phyloP scores from a whole-genome alignment of 2,888 invertebrate species.

The Trachelus stipa region DNA sequence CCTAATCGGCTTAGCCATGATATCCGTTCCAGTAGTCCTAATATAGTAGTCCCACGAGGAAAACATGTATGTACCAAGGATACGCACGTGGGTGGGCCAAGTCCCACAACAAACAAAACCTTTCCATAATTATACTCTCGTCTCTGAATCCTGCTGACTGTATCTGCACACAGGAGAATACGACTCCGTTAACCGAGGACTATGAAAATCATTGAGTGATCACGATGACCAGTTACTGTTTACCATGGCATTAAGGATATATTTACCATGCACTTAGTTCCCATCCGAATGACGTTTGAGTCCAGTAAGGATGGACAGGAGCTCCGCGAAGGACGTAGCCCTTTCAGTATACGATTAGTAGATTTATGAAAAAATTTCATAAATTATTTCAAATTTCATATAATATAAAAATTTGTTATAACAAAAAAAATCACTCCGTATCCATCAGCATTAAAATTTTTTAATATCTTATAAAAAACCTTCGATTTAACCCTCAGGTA shows the following conservation, averaged over 20 bases:
- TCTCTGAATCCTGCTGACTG: background rate
- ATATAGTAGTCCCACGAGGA: background rate
- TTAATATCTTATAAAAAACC: no score
- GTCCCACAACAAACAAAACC: background rate
- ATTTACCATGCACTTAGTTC: background rate
- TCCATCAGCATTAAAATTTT: no score
- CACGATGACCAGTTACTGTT: background rate
- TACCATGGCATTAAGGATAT: background rate
- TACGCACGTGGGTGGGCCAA: background rate
- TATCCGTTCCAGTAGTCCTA: background rate
- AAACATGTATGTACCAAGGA: background rate
- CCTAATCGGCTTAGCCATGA: background rate
- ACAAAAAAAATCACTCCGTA: no score
- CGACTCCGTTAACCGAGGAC: background rate
- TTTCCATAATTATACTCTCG: background rate
- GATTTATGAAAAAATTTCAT: no score
- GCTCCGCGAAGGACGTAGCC: background rate
- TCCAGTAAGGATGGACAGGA: background rate
- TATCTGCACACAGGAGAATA: background rate
- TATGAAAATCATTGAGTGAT: slow-evolving; percentile 1
- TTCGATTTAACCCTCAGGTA: background rate
- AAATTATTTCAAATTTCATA: no score
- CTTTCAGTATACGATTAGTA: background rate
- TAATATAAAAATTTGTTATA: no score
- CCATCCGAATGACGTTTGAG: background rate